These are phyloP conservation scores for Carlito syrichta DNA, from an alignment of 2,113 vertebrate species.

Conservation along the genomic window DNA sequence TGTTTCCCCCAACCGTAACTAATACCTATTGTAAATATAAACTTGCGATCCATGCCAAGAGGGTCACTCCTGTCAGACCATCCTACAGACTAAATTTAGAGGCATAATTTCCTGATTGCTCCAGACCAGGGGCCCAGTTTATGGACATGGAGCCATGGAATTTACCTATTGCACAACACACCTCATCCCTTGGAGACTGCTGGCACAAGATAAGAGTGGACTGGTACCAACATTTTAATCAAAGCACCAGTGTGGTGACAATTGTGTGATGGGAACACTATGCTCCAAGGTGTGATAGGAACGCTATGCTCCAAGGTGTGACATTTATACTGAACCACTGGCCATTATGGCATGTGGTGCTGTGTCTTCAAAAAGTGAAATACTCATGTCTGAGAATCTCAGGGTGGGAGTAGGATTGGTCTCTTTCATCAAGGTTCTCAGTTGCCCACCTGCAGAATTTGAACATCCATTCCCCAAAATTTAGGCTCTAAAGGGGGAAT, in stretches of 20 bases:
- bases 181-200: neutral
- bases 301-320: too few relatives aligned
- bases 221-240: neutral
- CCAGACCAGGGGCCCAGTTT: neutral
- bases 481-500: neutral
- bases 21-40: too few relatives aligned
- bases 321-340: too few relatives aligned
- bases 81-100: neutral
- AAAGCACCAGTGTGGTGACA: neutral
- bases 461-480: neutral
- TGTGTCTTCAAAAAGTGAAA: neutral
- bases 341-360: fast-evolving
- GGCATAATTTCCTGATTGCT: neutral
- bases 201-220: too few relatives aligned
- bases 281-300: neutral
- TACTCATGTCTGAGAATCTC: neutral
- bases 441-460: neutral
- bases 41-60: neutral
- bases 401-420: too few relatives aligned
- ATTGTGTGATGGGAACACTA: too few relatives aligned
- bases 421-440: neutral
- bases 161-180: too few relatives aligned
- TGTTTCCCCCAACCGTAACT: too few relatives aligned
- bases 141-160: neutral
- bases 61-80: neutral